phyloP scores from a whole-genome alignment of 1,140 invertebrate genomes.

The Panagrolaimus sp. region DNA sequence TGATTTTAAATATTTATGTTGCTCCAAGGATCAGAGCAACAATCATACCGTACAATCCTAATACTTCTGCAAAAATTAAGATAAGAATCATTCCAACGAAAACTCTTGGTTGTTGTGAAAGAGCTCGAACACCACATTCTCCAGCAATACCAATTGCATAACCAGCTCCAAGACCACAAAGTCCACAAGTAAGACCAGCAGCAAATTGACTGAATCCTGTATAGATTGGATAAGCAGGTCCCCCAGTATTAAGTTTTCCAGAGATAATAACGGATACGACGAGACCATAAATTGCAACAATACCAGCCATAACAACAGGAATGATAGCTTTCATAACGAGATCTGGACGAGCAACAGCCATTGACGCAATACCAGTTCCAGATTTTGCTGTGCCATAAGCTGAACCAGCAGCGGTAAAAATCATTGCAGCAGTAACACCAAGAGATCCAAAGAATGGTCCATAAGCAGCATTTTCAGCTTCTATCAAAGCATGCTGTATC shows the following conservation, averaged over 20 bases:
- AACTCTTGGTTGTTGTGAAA: constrained; percentile 53
- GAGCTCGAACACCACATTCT: constrained; percentile 51
- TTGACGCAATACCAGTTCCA: constrained; percentile 96
- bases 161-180: constrained; percentile 56
- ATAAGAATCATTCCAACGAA: constrained; percentile 59
- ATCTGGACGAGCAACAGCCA: constrained; percentile 99
- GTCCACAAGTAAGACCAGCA: constrained; percentile 53
- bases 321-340: constrained; percentile 99
- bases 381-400: constrained; percentile 99
- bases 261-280: constrained; percentile 96
- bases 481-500: neutral
- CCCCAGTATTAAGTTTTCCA: constrained; percentile 63
- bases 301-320: constrained; percentile 99
- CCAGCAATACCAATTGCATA: constrained; percentile 58
- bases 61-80: constrained; percentile 60
- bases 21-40: constrained; percentile 95
- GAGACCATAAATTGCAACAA: constrained; percentile 98
- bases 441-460: constrained; percentile 56
- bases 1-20: constrained; percentile 34
- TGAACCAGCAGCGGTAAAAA: constrained; percentile 76
- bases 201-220: constrained; percentile 54
- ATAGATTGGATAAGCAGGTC: constrained; percentile 71
- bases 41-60: constrained; percentile 98
- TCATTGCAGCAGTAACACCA: constrained; percentile 57
- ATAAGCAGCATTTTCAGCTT: constrained; percentile 49